phyloP scores from a whole-genome alignment of 2,113 vertebrate species.

The Eolophus roseicapilla region DNA sequence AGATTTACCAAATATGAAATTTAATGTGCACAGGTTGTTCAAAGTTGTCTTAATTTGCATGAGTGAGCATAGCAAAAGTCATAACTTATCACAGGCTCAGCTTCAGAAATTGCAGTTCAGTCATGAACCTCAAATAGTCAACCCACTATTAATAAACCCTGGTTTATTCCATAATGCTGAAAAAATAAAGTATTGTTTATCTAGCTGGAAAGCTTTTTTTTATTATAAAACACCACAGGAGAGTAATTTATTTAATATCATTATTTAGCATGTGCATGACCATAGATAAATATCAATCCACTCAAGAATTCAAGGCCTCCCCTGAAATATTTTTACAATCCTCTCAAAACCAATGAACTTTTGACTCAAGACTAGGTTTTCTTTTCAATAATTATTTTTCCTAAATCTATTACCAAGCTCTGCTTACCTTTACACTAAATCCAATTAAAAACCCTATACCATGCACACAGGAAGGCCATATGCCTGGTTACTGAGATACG shows the following conservation, averaged over 20 bases:
- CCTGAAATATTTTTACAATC: conserved; percentile 16
- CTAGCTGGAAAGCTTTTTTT: conserved; percentile 23
- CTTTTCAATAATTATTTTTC: background rate
- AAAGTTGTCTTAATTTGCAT: background rate
- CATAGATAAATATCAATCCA: conserved; percentile 25
- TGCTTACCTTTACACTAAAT: conserved; percentile 2
- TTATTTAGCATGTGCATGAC: conserved; percentile 24
- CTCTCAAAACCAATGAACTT: conserved; percentile 4
- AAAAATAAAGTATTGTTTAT: conserved; percentile 37
- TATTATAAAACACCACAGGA: conserved; percentile 29
- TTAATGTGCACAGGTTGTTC: background rate
- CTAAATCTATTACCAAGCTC: background rate
- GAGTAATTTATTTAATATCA: conserved; percentile 18
- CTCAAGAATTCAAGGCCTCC: conserved; percentile 15
- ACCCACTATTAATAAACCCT: background rate
- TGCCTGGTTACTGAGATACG: background rate
- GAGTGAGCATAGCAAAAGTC: background rate
- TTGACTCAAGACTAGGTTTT: background rate
- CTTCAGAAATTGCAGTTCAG: conserved; percentile 21
- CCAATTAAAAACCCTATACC: background rate
- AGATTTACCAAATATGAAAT: conserved; percentile 6
- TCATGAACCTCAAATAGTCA: background rate
- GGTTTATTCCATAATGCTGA: conserved; percentile 20
- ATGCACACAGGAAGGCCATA: background rate
- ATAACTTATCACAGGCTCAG: background rate